phyloP scores from a whole-genome alignment of 2,888 invertebrate species.

The Antitype chi region DNA sequence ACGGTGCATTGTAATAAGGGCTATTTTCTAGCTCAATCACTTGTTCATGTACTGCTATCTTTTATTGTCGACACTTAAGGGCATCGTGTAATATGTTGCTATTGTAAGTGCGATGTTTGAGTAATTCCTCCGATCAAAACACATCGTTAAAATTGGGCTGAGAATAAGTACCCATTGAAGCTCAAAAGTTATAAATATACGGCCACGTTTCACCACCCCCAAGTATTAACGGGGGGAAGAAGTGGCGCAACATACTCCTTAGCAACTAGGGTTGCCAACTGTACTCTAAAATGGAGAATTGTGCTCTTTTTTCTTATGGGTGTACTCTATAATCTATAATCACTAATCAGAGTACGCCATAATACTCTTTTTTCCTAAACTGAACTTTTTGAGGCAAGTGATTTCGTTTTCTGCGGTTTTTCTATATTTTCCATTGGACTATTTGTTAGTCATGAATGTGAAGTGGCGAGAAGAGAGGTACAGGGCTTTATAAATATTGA shows the following conservation, averaged over 20 bases:
- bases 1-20: conserved; percentile 51
- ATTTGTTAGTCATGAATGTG: too few species aligned
- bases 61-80: conserved; percentile 41
- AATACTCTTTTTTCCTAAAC: too few species aligned
- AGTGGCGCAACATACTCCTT: background rate
- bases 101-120: background rate
- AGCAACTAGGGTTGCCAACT: background rate
- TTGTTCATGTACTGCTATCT: conserved; percentile 42
- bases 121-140: conserved; percentile 3
- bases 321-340: too few species aligned
- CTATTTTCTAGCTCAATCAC: conserved; percentile 45
- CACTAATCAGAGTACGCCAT: too few species aligned
- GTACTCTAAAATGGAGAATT: too few species aligned
- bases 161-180: background rate
- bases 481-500: too few species aligned
- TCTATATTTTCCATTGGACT: too few species aligned
- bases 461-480: too few species aligned
- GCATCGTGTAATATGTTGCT: background rate
- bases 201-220: background rate
- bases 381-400: too few species aligned
- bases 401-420: too few species aligned
- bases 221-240: background rate
- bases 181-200: conserved; percentile 24
- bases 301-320: too few species aligned
- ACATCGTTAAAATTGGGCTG: background rate